Base-by-base conservation (phyloP, 2,113 vertebrate genomes). In the Corapipo altera region DNA sequence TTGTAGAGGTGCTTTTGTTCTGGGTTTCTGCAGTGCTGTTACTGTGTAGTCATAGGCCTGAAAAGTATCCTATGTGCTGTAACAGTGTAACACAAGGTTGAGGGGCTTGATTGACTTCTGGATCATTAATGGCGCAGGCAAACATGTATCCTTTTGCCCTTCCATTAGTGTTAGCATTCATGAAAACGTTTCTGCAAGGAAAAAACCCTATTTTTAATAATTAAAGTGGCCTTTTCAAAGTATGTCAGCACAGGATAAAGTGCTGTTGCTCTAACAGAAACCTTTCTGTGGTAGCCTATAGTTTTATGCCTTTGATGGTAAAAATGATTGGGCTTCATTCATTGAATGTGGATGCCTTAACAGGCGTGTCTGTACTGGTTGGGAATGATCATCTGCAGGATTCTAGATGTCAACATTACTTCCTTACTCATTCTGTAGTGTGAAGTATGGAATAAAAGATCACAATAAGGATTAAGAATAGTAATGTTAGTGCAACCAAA, bases 291-390 rank as follows among this genome's bases (percentile, higher is more conserved):
- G 28, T 51, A 43, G 26, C 14, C 89, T 48, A 10, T 13, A 28
- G 26, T 69, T 93, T 58, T 58, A 20, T 21, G 28, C 43, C 65
- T 95, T 95, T 94, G 41, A 48, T 83, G 32, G 44, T 88, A 67
- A 54, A 82, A 91, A 39, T 74, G 72, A 28, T 49, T 95, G 67
- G 88, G 64, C 58, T 94, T 96, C 65, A 26, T 92, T 89, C 65
- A 39, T 12, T 87, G 77, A 78, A 73, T 30, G 43, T 52, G 91
- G 35, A 62, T 88, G 69, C 95, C 81, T 95, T 37, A 72, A 58
- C 65, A 78, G 79, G 77, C 94, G n/a, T 94, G 89, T 84, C 84
- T 89, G 54, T 88, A 85, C 97, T 95, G 33, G 89, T 90, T 77
- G 61, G 61, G 43, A 91, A 86, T 88, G 65, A 84, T 78, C 6